A percentile compares a stretch with the other conserved stretches of the same genome.
Evolutionary conservation across 2,888 invertebrate species (phyloP).

Genomic region (Caenorhabditis sulstoni): DNA sequence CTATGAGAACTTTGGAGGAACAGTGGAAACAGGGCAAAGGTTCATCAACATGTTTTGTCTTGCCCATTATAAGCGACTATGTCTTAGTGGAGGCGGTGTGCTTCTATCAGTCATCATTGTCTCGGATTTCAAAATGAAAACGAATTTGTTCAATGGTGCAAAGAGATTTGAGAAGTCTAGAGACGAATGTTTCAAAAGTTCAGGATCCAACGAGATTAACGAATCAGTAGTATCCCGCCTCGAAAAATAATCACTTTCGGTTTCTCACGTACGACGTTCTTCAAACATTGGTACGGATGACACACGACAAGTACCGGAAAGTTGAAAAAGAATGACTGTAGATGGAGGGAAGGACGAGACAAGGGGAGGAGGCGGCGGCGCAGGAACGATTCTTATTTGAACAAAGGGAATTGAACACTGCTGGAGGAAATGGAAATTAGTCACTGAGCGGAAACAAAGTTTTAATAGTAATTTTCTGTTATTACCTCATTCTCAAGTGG

Average conservation of each 20-base stretch:
- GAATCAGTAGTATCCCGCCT: conserved; percentile 7
- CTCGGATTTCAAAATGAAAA: conserved; percentile 10
- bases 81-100: too few relatives aligned
- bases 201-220: conserved; percentile 39
- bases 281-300: conserved; percentile 50
- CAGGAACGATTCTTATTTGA: conserved; percentile 51
- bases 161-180: conserved; percentile 11
- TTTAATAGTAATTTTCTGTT: conserved; percentile 51
- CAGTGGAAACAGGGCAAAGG: neutral
- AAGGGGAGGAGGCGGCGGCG: neutral
- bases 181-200: conserved; percentile 25
- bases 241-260: conserved; percentile 18
- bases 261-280: conserved; percentile 36
- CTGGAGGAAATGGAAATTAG: conserved; percentile 51
- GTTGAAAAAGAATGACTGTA: conserved; percentile 39
- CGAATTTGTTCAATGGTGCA: conserved; percentile 31
- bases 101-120: neutral
- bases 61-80: neutral
- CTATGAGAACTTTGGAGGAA: conserved; percentile 12
- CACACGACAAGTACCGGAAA: conserved; percentile 44
- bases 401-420: conserved; percentile 51
- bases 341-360: conserved; percentile 19
- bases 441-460: conserved; percentile 48
- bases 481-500: conserved; percentile 13
- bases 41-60: conserved; percentile 14